These are phyloP conservation scores for Peromyscus leucopus DNA, from an alignment of 2,113 vertebrate genomes.

Conservation along the genomic window DNA sequence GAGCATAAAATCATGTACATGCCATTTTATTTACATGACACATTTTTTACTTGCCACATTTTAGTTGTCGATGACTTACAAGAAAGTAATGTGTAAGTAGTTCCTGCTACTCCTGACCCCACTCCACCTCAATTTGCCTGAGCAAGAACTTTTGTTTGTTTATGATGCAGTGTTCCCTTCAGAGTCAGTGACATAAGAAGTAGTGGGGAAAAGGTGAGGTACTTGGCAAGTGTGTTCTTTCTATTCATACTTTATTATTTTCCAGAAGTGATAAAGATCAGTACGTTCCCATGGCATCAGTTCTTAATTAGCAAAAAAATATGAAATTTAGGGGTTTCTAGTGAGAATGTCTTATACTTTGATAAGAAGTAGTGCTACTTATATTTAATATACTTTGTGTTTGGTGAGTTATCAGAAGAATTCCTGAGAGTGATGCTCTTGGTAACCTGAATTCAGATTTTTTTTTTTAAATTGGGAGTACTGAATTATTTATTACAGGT, in stretches of 20 bases:
- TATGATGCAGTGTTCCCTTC: background rate
- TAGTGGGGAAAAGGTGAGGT: background rate
- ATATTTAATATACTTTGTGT: background rate
- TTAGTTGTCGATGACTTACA: background rate
- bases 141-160: background rate
- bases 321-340: background rate
- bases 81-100: background rate
- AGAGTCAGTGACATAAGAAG: background rate
- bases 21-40: background rate
- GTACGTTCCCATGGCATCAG: background rate
- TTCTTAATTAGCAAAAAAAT: background rate
- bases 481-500: background rate
- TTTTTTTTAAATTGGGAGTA: background rate
- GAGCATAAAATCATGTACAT: background rate
- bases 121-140: background rate
- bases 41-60: background rate
- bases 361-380: background rate
- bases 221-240: background rate
- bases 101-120: background rate
- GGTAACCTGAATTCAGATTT: background rate
- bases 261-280: background rate
- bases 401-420: background rate
- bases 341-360: background rate
- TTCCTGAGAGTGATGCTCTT: background rate
- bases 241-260: background rate